phyloP scores from a whole-genome alignment of 2,888 invertebrate genomes.

The Aporophyla nigra region DNA sequence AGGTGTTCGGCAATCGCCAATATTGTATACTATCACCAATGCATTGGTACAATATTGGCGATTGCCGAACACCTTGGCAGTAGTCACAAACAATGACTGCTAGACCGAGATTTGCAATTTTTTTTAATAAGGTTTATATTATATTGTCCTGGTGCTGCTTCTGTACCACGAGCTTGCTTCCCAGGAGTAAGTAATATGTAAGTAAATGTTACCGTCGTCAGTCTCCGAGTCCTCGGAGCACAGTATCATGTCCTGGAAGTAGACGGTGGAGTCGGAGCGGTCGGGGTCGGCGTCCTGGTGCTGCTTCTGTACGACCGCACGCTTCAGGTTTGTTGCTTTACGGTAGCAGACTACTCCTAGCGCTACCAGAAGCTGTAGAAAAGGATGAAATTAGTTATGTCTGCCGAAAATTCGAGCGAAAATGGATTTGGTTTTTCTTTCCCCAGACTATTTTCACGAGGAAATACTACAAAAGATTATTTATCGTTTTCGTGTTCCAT shows the following conservation, averaged over 20 bases:
- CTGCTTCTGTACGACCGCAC: constrained; percentile 94
- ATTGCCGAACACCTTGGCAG: too few relatives aligned
- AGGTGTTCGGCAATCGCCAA: too few relatives aligned
- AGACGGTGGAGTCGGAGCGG: constrained; percentile 98
- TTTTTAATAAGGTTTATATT: neutral
- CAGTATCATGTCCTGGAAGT: constrained; percentile 98
- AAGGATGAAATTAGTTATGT: constrained; percentile 65
- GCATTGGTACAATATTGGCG: too few relatives aligned
- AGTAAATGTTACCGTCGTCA: constrained; percentile 93
- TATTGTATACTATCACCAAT: too few relatives aligned
- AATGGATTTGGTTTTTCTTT: neutral
- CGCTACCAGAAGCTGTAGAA: constrained; percentile 94
- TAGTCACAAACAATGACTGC: neutral
- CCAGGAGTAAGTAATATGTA: neutral
- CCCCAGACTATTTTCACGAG: neutral
- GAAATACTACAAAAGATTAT: too few relatives aligned
- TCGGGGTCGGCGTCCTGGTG: constrained; percentile 95
- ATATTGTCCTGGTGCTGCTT: neutral
- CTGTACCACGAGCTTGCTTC: neutral
- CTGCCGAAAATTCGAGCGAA: neutral
- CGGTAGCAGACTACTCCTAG: constrained; percentile 97
- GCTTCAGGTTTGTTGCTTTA: constrained; percentile 96
- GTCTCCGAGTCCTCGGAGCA: constrained; percentile 97
- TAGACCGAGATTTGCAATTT: neutral
- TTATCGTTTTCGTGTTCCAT: too few relatives aligned